Conservation (phyloP, 2,888 invertebrate genomes). For the Drosophila merina region DNA sequence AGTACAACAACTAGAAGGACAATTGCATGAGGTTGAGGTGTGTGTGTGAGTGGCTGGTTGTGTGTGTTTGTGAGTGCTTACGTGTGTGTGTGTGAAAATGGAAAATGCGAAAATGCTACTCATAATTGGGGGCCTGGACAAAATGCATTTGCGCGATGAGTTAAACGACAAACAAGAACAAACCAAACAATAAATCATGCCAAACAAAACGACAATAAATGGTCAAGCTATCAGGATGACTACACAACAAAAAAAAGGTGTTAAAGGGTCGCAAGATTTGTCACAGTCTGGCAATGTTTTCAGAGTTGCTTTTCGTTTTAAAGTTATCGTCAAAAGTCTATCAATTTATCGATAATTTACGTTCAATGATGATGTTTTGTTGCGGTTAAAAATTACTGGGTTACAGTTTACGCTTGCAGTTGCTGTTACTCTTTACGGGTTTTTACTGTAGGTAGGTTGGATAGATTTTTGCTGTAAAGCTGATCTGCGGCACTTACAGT, state of each 20-base stretch:
- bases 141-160: constrained; percentile 35
- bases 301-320: not conserved
- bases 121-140: constrained; percentile 15
- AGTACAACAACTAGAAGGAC: constrained; percentile 34
- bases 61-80: constrained; percentile 4
- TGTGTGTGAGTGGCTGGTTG: constrained; percentile 20
- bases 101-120: constrained; percentile 3
- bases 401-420: constrained; percentile 23
- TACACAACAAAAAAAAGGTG: not conserved
- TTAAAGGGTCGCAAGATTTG: not conserved
- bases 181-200: constrained; percentile 42
- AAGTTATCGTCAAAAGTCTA: not conserved
- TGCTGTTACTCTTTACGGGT: constrained; percentile 9
- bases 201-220: constrained; percentile 24
- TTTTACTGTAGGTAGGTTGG: constrained; percentile 21
- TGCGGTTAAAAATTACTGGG: constrained; percentile 37
- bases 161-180: constrained; percentile 33
- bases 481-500: constrained; percentile 81
- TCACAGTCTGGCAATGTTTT: not conserved
- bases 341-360: not conserved
- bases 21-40: constrained; percentile 28
- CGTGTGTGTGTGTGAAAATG: constrained; percentile 1
- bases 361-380: constrained; percentile 7
- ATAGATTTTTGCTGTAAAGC: constrained; percentile 26
- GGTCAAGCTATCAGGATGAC: constrained; percentile 3